These are phyloP conservation scores for Bufo gargarizans DNA, from an alignment of 2,113 vertebrate species.

Conservation along the genomic window DNA sequence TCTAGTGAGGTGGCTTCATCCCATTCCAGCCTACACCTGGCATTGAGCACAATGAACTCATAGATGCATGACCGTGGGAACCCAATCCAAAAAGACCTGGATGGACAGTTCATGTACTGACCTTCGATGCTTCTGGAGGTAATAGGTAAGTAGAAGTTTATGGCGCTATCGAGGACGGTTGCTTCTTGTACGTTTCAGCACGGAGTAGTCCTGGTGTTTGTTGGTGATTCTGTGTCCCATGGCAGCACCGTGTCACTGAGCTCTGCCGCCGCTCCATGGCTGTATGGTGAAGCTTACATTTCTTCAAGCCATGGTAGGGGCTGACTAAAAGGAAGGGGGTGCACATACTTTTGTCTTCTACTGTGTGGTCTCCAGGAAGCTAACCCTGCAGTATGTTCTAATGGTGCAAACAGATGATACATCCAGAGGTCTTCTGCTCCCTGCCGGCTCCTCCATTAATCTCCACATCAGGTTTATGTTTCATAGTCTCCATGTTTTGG, in stretches of 20 bases:
- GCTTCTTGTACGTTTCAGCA: too few species aligned
- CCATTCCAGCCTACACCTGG: not conserved
- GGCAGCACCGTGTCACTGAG: not conserved
- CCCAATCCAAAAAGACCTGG: not conserved
- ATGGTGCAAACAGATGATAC: not conserved
- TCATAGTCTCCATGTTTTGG: not conserved
- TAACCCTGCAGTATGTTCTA: not conserved
- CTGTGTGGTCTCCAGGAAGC: not conserved
- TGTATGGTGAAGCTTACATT: not conserved
- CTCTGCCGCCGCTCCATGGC: not conserved
- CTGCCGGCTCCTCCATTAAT: not conserved
- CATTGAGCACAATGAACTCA: not conserved
- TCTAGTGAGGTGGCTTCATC: not conserved
- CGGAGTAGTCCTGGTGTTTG: not conserved
- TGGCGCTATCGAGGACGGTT: not conserved
- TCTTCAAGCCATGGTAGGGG: not conserved
- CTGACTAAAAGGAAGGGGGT: not conserved
- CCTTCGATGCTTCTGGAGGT: too few species aligned
- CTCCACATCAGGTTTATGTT: not conserved
- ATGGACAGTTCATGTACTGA: not conserved
- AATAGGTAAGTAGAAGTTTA: not conserved
- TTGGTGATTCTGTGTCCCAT: not conserved
- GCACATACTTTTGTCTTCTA: not conserved
- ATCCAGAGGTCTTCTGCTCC: not conserved
- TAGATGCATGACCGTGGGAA: too few species aligned